Base-by-base conservation (phyloP, 2,888 invertebrate genomes). In the Athalia circularis region DNA sequence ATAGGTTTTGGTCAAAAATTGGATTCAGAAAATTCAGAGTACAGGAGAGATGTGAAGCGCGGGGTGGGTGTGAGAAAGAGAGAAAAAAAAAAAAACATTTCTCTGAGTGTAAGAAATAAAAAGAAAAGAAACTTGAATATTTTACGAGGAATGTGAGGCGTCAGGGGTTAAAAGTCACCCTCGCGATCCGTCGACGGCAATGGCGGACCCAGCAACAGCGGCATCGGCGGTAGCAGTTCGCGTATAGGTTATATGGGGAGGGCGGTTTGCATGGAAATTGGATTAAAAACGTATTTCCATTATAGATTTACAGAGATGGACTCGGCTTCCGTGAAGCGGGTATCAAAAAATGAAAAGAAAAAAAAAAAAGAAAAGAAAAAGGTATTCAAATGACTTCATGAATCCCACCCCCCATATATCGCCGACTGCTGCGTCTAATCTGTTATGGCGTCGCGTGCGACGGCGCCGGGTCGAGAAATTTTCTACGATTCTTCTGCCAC, bases 281-380 rank as follows among this genome's bases (percentile, higher is more conserved):
- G 72, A 72, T 72, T 72, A 72, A 72, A 72, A 72, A 59, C 57
- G 72, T 59, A 72, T 72, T 72, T 72, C 72, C 57, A 72, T 59
- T 72, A 59, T 72, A 72, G 57, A 72, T 72, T 72, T 72, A 57
- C 13, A 47, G 59, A 13, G 59, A 59, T 47, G 15, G 13, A 68
- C 59, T 15, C 45, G 57, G 47, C n/a, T 47, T 8, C 43, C 59
- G 6, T 59, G 57, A 13, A 29, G 59, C 59, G 59, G 13, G 47
- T 29, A 59, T 47, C 57, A 45, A 59, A 72, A 72, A 72, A 4
- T 59, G 8, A 13, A 59, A n/a, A n/a, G n/a, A n/a, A 29, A 29
- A 29, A 29, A 29, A 29, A 29, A 29, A 29, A 29, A 29, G 2
- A 29, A 29, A 29, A 29, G 0, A 29, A 29, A 29, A 29, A 29